Conservation (phyloP, 2,797 vertebrate genomes). For the Buphagus erythrorhynchus region DNA sequence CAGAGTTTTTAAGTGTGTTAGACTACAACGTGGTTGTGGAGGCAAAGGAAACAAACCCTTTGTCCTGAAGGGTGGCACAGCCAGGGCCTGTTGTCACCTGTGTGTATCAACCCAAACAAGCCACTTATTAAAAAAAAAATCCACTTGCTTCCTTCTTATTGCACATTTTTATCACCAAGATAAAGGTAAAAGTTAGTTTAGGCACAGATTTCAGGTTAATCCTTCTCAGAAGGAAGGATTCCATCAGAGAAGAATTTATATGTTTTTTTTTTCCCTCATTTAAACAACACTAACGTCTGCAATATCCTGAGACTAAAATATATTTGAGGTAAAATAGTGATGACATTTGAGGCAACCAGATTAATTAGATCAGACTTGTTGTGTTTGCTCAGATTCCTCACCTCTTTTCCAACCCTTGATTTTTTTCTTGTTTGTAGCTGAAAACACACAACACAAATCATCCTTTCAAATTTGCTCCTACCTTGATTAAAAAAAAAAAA, state of each 20-base stretch:
- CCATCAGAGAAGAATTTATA: background rate
- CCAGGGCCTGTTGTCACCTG: background rate
- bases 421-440: conserved; percentile 1
- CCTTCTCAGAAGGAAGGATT: background rate
- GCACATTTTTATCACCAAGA: background rate
- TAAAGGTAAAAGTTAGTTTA: background rate
- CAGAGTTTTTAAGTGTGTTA: background rate
- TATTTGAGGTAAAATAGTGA: background rate
- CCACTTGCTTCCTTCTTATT: background rate
- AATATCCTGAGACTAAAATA: background rate
- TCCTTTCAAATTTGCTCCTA: conserved; percentile 24
- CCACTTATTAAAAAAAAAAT: background rate
- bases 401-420: background rate
- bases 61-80: background rate
- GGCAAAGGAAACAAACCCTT: background rate
- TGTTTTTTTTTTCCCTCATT: accelerated
- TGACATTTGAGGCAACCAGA: background rate
- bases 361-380: background rate
- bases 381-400: background rate
- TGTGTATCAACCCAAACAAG: background rate
- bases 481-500: background rate
- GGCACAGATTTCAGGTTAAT: background rate
- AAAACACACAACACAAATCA: conserved; percentile 6
- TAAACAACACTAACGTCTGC: background rate
- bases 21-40: background rate